A percentile compares a stretch with the other conserved stretches of the same genome.
These are phyloP conservation scores for Apodemus sylvaticus DNA, from an alignment of 2,113 vertebrate genomes.

Conservation along the genomic window DNA sequence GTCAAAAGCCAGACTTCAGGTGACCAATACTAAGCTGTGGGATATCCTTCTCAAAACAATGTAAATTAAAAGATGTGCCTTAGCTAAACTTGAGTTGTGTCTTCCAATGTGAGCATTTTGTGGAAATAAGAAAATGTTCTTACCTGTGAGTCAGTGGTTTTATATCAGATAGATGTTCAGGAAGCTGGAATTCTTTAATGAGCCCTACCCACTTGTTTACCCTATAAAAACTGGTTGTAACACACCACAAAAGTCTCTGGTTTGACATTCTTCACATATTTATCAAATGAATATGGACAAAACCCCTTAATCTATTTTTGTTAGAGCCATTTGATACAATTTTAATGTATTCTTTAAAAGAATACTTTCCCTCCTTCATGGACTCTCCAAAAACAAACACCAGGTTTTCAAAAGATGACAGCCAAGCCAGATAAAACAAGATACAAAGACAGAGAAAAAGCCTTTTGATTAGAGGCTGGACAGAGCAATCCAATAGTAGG, in stretches of 20 bases:
- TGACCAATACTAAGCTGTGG: neutral
- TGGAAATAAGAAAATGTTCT: neutral
- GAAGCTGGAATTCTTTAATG: neutral
- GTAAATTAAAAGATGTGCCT: neutral
- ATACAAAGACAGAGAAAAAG: neutral
- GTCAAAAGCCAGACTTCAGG: neutral
- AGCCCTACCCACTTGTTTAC: neutral
- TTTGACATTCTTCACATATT: slow-evolving; percentile 15
- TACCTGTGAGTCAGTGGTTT: neutral
- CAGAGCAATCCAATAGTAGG: neutral
- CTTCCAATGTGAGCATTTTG: neutral
- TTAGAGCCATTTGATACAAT: too few species aligned
- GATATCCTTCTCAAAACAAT: slow-evolving; percentile 24
- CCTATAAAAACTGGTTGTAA: neutral
- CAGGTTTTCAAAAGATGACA: neutral
- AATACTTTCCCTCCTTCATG: neutral
- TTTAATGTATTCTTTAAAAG: neutral
- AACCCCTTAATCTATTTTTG: neutral
- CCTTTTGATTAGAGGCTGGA: too few species aligned
- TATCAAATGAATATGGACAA: neutral
- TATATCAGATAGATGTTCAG: neutral
- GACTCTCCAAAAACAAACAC: neutral
- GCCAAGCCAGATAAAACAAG: neutral
- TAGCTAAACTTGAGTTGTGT: neutral
- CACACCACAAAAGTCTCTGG: neutral